Evolutionary conservation across 2,113 vertebrate species (phyloP).

Genomic region (Isurus oxyrinchus): DNA sequence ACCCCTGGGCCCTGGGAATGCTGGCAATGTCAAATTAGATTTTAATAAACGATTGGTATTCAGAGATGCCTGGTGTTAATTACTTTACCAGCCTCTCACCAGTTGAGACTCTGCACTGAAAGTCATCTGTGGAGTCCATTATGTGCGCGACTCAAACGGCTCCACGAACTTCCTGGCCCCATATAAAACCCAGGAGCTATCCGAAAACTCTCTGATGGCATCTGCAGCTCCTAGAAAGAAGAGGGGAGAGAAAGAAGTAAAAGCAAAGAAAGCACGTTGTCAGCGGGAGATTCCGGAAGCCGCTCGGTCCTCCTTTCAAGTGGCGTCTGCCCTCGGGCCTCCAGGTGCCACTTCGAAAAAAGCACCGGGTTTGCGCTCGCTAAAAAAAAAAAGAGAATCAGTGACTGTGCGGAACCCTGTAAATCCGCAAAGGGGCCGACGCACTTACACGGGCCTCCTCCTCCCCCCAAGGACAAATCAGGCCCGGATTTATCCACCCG

Average conservation of each 20-base stretch:
- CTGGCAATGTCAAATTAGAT: conserved; percentile 33
- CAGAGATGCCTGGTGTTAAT: conserved; percentile 34
- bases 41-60: conserved; percentile 37
- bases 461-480: background rate
- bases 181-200: conserved; percentile 16
- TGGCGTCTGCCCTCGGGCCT: background rate
- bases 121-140: conserved; percentile 36
- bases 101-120: background rate
- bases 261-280: conserved; percentile 1
- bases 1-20: conserved; percentile 16
- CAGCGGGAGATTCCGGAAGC: background rate
- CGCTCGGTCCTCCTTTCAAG: conserved; percentile 1
- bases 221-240: background rate
- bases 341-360: too few relatives aligned
- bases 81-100: conserved; percentile 33
- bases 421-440: too few relatives aligned
- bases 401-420: too few relatives aligned
- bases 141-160: conserved; percentile 28
- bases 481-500: background rate
- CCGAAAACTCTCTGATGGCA: conserved; percentile 1
- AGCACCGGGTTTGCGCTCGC: too few relatives aligned
- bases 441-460: background rate
- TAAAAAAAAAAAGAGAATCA: too few relatives aligned
- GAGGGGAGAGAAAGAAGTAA: too few relatives aligned
- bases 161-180: background rate